Percentiles rank a stretch among this genome's conserved stretches.
Evolutionary conservation across 2,888 invertebrate genomes (phyloP).

Genomic region (Philereme vetulata): DNA sequence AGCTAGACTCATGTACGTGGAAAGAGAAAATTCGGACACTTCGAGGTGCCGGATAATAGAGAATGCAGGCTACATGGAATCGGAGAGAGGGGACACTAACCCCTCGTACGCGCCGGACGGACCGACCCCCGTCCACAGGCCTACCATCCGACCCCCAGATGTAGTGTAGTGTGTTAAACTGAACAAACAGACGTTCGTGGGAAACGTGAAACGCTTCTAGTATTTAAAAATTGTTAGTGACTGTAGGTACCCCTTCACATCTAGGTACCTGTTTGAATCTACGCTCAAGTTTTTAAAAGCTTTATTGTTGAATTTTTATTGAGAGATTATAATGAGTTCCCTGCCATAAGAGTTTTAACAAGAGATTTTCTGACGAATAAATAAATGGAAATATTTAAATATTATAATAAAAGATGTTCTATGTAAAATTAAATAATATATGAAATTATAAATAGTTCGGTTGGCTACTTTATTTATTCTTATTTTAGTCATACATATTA

Average conservation of each 20-base stretch:
- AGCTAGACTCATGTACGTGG: slow-evolving; percentile 70
- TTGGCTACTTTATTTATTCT: slow-evolving; percentile 13
- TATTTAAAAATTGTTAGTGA: slow-evolving; percentile 73
- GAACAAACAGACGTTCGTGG: slow-evolving; percentile 69
- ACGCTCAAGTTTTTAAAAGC: slow-evolving; percentile 81
- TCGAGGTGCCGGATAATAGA: slow-evolving; percentile 78
- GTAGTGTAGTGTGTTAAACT: slow-evolving; percentile 63
- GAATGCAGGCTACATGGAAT: slow-evolving; percentile 76
- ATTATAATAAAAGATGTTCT: slow-evolving; percentile 69
- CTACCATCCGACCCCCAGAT: slow-evolving; percentile 50
- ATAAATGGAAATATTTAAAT: slow-evolving; percentile 64
- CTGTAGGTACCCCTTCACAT: slow-evolving; percentile 72
- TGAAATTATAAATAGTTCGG: slow-evolving; percentile 41
- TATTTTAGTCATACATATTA: no score
- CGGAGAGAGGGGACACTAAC: slow-evolving; percentile 70
- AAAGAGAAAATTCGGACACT: slow-evolving; percentile 61
- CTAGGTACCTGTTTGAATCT: slow-evolving; percentile 76
- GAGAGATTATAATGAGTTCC: slow-evolving; percentile 75
- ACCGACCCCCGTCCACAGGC: slow-evolving; percentile 72
- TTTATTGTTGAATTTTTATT: slow-evolving; percentile 80
- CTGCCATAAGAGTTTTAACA: slow-evolving; percentile 68
- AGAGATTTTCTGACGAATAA: slow-evolving; percentile 65
- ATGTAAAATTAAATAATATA: slow-evolving; percentile 63
- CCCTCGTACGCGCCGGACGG: slow-evolving; percentile 78
- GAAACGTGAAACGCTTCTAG: slow-evolving; percentile 83